Percentiles rank a stretch among this genome's conserved stretches.
Evolutionary conservation across 2,888 invertebrate species (phyloP).

Genomic region (Neelides folsomi): DNA sequence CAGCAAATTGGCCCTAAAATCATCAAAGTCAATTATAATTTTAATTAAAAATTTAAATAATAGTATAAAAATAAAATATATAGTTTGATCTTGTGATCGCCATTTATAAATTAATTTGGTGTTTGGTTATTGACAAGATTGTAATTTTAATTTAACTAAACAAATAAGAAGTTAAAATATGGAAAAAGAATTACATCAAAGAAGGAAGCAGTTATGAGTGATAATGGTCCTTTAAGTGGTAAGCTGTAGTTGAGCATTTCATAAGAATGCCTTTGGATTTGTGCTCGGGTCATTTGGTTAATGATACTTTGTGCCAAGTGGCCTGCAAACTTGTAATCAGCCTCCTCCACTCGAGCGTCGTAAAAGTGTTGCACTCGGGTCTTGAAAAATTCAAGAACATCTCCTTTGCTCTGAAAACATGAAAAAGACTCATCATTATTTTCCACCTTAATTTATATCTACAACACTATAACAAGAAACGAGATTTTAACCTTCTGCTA

Average conservation of each 20-base stretch:
- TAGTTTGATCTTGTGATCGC: background rate
- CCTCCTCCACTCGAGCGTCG: slow-evolving; percentile 71
- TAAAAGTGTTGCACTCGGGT: slow-evolving; percentile 77
- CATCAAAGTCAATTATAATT: background rate
- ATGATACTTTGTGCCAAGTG: slow-evolving; percentile 57
- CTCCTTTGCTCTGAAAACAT: slow-evolving; percentile 49
- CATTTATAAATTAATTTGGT: too few relatives aligned
- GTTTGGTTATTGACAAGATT: too few relatives aligned
- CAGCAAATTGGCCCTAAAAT: slow-evolving; percentile 29
- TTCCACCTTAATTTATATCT: too few relatives aligned
- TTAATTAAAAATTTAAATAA: too few relatives aligned
- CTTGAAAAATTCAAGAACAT: slow-evolving; percentile 71
- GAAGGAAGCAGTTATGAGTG: slow-evolving; percentile 28
- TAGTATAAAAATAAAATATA: background rate
- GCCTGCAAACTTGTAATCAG: slow-evolving; percentile 66
- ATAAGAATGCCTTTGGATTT: slow-evolving; percentile 32
- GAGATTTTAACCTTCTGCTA: too few relatives aligned
- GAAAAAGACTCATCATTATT: slow-evolving; percentile 1
- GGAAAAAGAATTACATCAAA: slow-evolving; percentile 29
- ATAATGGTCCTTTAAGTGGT: slow-evolving; percentile 31
- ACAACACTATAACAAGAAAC: too few relatives aligned
- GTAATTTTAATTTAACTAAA: too few relatives aligned
- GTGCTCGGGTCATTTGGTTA: slow-evolving; percentile 33
- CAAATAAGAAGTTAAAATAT: too few relatives aligned
- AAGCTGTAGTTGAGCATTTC: slow-evolving; percentile 31